Evolutionary conservation across 2,888 invertebrate species (phyloP).

Genomic region (Microctonus brassicae): DNA sequence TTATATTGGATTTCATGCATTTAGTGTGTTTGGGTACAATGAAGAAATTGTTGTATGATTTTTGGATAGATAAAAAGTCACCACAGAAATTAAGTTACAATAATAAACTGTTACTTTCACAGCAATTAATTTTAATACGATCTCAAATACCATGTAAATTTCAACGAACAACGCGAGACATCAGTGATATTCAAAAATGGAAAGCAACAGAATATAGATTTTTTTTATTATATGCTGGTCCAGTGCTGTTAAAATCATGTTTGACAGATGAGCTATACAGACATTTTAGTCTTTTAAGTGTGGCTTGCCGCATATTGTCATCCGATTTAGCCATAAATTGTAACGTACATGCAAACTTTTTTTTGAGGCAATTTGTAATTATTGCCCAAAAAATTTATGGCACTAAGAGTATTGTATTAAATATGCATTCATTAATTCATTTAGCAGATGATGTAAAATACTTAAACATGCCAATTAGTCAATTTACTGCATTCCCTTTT

Average conservation of each 20-base stretch:
- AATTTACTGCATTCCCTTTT: constrained; percentile 40
- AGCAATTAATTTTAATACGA: no score
- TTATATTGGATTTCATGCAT: background rate
- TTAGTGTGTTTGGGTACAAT: background rate
- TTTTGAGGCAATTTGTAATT: background rate
- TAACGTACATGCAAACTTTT: background rate
- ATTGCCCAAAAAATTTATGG: background rate
- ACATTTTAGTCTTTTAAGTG: constrained; percentile 33
- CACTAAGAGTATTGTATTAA: constrained; percentile 36
- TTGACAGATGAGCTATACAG: constrained; percentile 25
- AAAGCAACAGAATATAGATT: constrained; percentile 43
- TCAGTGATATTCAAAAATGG: constrained; percentile 16
- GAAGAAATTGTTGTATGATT: background rate
- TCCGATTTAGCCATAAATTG: background rate
- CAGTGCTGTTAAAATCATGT: constrained; percentile 39
- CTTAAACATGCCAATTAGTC: constrained; percentile 27
- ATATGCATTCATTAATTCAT: constrained; percentile 54
- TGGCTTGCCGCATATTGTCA: constrained; percentile 25
- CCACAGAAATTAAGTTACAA: no score
- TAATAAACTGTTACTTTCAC: background rate
- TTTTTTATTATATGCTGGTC: constrained; percentile 47
- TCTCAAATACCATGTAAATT: constrained; percentile 40
- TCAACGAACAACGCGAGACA: constrained; percentile 37
- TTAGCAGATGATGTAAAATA: constrained; percentile 42
- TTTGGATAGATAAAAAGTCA: no score